phyloP scores from a whole-genome alignment of 2,888 invertebrate species.

The Cactoblastis cactorum region DNA sequence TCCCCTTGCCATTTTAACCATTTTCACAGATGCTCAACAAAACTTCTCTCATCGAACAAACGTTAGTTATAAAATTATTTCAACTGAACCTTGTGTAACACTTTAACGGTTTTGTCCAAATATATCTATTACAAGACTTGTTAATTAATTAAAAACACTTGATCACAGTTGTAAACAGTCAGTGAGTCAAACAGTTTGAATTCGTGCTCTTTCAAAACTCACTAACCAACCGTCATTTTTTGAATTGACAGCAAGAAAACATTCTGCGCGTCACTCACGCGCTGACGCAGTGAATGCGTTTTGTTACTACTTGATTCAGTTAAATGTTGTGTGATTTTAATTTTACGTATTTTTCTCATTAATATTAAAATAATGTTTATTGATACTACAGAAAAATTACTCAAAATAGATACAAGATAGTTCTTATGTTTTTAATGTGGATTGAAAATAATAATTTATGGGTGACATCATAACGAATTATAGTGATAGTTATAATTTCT shows the following conservation, averaged over 20 bases:
- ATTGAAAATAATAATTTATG: too few relatives aligned
- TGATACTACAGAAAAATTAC: too few relatives aligned
- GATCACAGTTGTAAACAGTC: constrained; percentile 25
- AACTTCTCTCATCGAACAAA: constrained; percentile 30
- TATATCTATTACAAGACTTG: constrained; percentile 24
- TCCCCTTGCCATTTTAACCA: constrained; percentile 51
- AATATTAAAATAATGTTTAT: too few relatives aligned
- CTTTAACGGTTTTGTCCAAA: constrained; percentile 27
- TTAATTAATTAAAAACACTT: constrained; percentile 26
- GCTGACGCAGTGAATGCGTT: not conserved
- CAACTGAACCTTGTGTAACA: constrained; percentile 22
- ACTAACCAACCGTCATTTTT: constrained; percentile 39
- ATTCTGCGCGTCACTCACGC: not conserved
- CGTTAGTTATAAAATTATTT: constrained; percentile 1
- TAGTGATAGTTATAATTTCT: too few relatives aligned
- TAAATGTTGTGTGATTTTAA: too few relatives aligned
- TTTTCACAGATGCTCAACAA: constrained; percentile 28
- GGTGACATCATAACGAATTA: too few relatives aligned
- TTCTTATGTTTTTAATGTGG: too few relatives aligned
- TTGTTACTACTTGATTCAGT: too few relatives aligned
- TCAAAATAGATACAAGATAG: too few relatives aligned
- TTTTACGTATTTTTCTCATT: too few relatives aligned
- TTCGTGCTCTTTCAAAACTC: constrained; percentile 17
- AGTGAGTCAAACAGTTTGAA: constrained; percentile 28
- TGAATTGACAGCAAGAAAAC: constrained; percentile 28